Evolutionary conservation across 2,113 vertebrate species (phyloP).

Genomic region (Ailuropoda melanoleuca): DNA sequence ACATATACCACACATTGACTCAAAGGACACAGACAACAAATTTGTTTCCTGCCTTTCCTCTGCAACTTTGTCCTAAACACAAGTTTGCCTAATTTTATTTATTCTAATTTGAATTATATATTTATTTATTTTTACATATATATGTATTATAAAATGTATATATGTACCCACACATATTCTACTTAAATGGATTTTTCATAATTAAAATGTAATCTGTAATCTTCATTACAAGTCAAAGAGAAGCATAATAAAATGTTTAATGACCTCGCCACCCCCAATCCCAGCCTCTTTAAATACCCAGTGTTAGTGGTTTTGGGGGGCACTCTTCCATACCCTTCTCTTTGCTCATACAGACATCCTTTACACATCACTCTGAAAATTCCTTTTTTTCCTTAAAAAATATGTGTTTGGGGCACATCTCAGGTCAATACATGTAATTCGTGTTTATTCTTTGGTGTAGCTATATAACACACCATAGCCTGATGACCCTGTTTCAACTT

Average conservation of each 20-base stretch:
- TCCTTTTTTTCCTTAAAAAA: neutral
- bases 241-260: neutral
- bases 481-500: neutral
- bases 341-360: neutral
- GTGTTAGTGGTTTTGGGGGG: neutral
- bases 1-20: neutral
- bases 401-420: neutral
- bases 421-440: neutral
- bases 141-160: neutral
- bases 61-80: neutral
- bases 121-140: neutral
- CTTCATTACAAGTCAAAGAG: neutral
- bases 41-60: neutral
- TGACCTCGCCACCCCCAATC: neutral
- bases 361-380: neutral
- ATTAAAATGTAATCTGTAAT: neutral
- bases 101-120: neutral
- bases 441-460: neutral
- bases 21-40: neutral
- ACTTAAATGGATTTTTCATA: neutral
- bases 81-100: neutral
- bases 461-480: neutral
- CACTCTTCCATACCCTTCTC: neutral
- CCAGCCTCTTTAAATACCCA: neutral
- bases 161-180: neutral